These are phyloP conservation scores for Equus przewalskii DNA, from an alignment of 2,113 vertebrate genomes.

Conservation along the genomic window DNA sequence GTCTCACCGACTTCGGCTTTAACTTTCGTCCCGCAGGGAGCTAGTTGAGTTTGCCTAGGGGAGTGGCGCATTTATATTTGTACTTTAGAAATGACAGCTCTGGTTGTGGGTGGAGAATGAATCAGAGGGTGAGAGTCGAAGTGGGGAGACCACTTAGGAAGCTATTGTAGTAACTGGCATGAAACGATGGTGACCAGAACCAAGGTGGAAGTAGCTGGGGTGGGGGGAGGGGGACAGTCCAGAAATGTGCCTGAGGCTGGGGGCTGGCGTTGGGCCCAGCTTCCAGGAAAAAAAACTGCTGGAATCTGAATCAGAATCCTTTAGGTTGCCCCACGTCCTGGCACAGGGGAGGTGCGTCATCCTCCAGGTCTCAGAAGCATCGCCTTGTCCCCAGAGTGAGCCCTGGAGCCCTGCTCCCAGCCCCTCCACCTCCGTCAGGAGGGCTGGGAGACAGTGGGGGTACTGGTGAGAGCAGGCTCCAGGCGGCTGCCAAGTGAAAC, in stretches of 20 bases:
- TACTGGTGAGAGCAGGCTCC: not conserved
- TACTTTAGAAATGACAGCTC: not conserved
- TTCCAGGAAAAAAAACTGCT: not conserved
- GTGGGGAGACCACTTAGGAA: not conserved
- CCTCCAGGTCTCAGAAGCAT: not conserved
- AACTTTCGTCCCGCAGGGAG: not conserved
- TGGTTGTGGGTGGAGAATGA: not conserved
- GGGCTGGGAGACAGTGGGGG: not conserved
- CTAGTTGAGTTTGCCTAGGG: not conserved
- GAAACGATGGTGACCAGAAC: not conserved
- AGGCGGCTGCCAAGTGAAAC: not conserved
- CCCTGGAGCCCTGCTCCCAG: not conserved
- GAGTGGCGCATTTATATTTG: not conserved
- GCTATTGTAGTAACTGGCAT: not conserved
- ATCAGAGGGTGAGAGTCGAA: not conserved
- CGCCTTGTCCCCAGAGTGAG: not conserved
- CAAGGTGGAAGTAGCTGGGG: not conserved
- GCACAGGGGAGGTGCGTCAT: not conserved
- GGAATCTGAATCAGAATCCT: not conserved
- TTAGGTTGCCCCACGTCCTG: not conserved
- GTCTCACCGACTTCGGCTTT: too few relatives aligned
- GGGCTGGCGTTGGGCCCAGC: not conserved
- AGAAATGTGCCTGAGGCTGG: not conserved
- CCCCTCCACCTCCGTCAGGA: not conserved
- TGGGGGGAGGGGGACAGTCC: not conserved